phyloP scores from a whole-genome alignment of 2,888 invertebrate genomes.

The Eudasyphora cyanicolor region DNA sequence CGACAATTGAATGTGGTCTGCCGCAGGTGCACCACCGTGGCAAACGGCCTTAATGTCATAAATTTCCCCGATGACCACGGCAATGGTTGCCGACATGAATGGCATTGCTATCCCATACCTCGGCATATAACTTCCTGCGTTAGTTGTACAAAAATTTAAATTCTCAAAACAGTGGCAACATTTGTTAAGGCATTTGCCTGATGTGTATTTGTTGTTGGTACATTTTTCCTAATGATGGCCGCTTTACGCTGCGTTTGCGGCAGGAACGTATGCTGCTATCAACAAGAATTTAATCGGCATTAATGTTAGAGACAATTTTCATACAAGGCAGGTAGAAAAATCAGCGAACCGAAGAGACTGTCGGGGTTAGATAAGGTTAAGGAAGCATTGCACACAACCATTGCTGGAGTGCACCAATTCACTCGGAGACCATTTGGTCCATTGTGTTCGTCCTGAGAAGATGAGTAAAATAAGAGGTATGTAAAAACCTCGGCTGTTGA shows the following conservation, averaged over 20 bases:
- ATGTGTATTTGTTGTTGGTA: background rate
- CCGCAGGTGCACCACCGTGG: constrained; percentile 64
- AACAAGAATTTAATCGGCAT: background rate
- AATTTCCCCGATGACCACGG: constrained; percentile 52
- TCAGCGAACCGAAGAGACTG: too few relatives aligned
- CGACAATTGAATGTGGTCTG: constrained; percentile 39
- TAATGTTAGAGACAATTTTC: background rate
- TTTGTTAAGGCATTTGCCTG: background rate
- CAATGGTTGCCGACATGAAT: constrained; percentile 40
- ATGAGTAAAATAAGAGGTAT: too few relatives aligned
- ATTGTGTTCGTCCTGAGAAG: too few relatives aligned
- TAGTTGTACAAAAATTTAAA: constrained; percentile 31
- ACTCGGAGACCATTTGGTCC: too few relatives aligned
- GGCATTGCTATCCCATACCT: constrained; percentile 4
- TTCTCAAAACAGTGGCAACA: constrained; percentile 15
- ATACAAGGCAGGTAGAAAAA: background rate
- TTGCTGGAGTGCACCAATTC: too few relatives aligned
- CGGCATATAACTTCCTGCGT: constrained; percentile 45
- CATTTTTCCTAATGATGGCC: constrained; percentile 42
- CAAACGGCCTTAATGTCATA: constrained; percentile 58
- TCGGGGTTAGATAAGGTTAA: too few relatives aligned
- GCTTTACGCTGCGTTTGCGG: background rate
- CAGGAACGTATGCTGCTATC: background rate
- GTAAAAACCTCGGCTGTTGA: too few relatives aligned
- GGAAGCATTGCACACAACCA: too few relatives aligned